Evolutionary conservation across 2,888 invertebrate species (phyloP).

Genomic region (Therioaphis trifolii): DNA sequence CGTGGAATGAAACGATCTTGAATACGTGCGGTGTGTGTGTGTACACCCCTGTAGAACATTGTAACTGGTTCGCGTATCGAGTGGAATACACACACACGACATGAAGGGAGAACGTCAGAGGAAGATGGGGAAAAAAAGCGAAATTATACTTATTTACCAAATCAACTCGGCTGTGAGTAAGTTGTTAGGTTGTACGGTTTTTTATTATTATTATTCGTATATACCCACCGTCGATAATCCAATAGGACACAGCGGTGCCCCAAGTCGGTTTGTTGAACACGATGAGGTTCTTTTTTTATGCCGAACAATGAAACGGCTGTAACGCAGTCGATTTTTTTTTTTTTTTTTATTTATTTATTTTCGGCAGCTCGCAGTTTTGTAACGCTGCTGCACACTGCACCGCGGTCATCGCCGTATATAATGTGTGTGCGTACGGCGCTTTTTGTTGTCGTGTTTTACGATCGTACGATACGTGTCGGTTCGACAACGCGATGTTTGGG

Average conservation of each 20-base stretch:
- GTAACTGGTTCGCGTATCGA: slow-evolving; percentile 42
- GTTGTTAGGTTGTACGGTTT: slow-evolving; percentile 41
- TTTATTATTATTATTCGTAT: too few species aligned
- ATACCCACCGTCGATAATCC: slow-evolving; percentile 59
- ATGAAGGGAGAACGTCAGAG: not conserved
- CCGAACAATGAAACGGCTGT: slow-evolving; percentile 36
- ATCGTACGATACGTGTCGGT: too few species aligned
- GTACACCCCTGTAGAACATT: slow-evolving; percentile 32
- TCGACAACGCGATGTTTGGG: too few species aligned
- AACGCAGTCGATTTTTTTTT: too few species aligned
- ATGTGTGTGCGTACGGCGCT: too few species aligned
- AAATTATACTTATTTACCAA: slow-evolving; percentile 54
- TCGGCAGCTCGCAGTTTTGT: slow-evolving; percentile 19
- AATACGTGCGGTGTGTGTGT: not conserved
- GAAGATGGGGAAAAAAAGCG: not conserved
- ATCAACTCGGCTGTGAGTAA: slow-evolving; percentile 59
- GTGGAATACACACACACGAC: too few species aligned
- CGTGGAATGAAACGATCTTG: slow-evolving; percentile 41
- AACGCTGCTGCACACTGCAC: not conserved
- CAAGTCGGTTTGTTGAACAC: slow-evolving; percentile 59
- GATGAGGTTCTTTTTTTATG: slow-evolving; percentile 35
- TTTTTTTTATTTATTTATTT: too few species aligned
- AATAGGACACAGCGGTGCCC: slow-evolving; percentile 62
- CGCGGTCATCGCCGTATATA: slow-evolving; percentile 18
- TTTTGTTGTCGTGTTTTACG: not conserved